A percentile compares a stretch with the other conserved stretches of the same genome.
phyloP scores from a whole-genome alignment of 2,113 vertebrate species.

The Rallus limicola region DNA sequence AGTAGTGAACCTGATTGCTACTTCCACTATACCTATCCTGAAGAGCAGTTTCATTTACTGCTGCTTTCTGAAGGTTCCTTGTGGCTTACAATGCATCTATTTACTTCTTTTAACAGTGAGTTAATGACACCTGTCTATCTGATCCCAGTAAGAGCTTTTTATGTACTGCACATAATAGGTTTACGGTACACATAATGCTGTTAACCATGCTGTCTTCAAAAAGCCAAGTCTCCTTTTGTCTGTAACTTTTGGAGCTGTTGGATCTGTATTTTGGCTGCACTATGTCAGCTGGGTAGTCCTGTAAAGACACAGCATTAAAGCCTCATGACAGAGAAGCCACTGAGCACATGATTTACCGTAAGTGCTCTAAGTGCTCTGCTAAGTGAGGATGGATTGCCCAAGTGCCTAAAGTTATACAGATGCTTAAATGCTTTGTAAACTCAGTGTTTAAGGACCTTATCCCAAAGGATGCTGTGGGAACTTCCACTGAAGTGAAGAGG shows the following conservation, averaged over 20 bases:
- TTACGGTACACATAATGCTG: background rate
- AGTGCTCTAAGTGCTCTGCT: slow-evolving; percentile 41
- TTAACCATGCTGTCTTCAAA: background rate
- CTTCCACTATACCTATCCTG: background rate
- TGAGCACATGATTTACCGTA: slow-evolving; percentile 19
- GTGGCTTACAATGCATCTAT: background rate
- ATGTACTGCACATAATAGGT: background rate
- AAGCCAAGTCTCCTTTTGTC: background rate
- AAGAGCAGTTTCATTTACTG: background rate
- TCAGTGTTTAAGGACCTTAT: background rate
- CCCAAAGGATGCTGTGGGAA: slow-evolving; percentile 22
- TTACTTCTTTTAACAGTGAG: background rate
- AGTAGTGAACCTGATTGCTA: background rate
- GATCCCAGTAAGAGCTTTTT: background rate
- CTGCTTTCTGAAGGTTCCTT: background rate
- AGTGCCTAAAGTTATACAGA: slow-evolving; percentile 3
- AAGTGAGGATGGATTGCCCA: background rate
- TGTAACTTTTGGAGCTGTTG: background rate
- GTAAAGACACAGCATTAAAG: background rate
- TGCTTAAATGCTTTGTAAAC: slow-evolving; percentile 48
- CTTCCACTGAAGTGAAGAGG: background rate
- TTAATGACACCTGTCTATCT: background rate
- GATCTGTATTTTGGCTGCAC: background rate
- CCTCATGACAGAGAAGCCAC: background rate
- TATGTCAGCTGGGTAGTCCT: background rate